Evolutionary conservation across 2,797 vertebrate species (phyloP).

Genomic region (Betta splendens): DNA sequence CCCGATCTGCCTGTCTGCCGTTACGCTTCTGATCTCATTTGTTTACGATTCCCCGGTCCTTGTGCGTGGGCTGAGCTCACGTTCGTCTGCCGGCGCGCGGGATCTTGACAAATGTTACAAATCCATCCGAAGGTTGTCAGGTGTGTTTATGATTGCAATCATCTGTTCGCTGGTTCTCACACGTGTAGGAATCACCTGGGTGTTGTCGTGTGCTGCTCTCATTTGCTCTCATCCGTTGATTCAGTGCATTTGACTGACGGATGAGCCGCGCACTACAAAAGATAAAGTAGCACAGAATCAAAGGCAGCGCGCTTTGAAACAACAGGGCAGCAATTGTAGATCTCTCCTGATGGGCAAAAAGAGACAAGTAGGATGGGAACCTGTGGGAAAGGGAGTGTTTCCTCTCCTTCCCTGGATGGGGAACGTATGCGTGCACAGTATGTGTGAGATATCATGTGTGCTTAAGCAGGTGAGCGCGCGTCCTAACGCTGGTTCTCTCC

Average conservation of each 20-base stretch:
- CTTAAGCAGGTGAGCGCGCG: conserved; percentile 24
- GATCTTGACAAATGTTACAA: conserved; percentile 33
- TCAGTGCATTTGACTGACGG: conserved; percentile 37
- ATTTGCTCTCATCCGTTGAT: conserved; percentile 29
- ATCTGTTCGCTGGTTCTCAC: conserved; percentile 49
- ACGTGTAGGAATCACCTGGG: conserved; percentile 29
- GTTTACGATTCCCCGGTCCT: conserved; percentile 12
- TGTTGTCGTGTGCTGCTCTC: conserved; percentile 23
- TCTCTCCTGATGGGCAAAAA: conserved; percentile 14
- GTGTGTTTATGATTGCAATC: conserved; percentile 49
- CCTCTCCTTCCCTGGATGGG: conserved; percentile 1
- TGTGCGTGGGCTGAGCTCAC: conserved; percentile 32
- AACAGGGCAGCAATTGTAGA: conserved; percentile 18
- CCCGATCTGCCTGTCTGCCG: conserved; percentile 15
- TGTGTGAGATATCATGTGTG: conserved; percentile 17
- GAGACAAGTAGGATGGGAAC: conserved; percentile 1
- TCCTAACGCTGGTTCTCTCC: conserved; percentile 46
- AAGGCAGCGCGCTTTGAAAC: conserved; percentile 39
- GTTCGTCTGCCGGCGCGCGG: conserved; percentile 33
- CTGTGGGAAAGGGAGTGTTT: conserved; percentile 11
- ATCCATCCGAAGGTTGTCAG: conserved; percentile 56
- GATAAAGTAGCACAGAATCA: conserved; percentile 43
- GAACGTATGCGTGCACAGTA: background rate
- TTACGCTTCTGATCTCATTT: conserved; percentile 2
- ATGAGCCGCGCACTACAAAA: conserved; percentile 38